Evolutionary conservation across 2,113 vertebrate genomes (phyloP).

Genomic region (Alligator mississippiensis): DNA sequence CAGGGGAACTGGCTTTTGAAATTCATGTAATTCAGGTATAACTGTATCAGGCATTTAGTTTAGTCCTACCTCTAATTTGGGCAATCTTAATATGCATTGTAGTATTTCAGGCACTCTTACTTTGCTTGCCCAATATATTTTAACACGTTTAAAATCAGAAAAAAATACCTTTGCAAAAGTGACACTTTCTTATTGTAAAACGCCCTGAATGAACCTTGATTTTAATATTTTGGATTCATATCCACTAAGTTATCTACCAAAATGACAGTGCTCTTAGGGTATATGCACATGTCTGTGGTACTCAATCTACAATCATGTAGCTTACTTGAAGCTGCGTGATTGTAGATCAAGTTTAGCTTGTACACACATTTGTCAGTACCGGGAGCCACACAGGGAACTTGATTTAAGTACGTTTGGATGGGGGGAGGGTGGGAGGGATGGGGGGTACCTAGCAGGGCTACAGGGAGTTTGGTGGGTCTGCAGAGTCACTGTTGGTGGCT

Average conservation of each 20-base stretch:
- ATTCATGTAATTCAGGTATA: neutral
- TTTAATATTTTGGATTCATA: neutral
- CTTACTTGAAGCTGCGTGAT: too few relatives aligned
- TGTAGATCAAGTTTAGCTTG: too few relatives aligned
- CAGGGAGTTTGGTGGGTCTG: neutral
- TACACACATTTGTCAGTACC: too few relatives aligned
- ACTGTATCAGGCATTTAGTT: neutral
- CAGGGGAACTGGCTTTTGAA: neutral
- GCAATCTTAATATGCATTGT: neutral
- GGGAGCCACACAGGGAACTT: too few relatives aligned
- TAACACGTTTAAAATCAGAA: neutral
- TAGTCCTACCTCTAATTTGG: neutral
- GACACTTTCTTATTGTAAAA: neutral
- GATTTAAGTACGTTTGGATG: too few relatives aligned
- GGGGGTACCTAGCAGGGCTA: too few relatives aligned
- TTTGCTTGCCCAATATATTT: neutral
- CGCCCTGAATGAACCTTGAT: neutral
- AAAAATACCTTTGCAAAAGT: neutral
- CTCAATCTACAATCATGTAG: too few relatives aligned
- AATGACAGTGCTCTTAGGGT: neutral
- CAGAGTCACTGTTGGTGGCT: neutral
- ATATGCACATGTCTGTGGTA: too few relatives aligned
- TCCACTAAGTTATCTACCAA: neutral
- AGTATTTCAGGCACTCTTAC: neutral
- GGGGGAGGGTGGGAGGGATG: too few relatives aligned